Evolutionary conservation across 2,888 invertebrate genomes (phyloP), one percentile per base, ranked within the genome.

Genomic region (Plebejus anna): DNA sequence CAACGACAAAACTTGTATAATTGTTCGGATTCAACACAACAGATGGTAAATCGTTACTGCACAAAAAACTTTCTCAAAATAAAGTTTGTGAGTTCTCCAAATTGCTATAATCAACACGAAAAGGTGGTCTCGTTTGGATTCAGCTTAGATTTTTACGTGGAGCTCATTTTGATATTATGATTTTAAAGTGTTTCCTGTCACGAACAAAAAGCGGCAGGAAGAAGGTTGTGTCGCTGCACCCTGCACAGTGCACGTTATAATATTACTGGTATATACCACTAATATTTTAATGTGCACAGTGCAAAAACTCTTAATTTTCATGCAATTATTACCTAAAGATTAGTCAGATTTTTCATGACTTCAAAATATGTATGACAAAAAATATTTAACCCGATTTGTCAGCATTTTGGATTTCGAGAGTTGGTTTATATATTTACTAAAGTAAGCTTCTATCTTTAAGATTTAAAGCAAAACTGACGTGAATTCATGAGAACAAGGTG

Each of bases 191-290:
- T 71, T 75, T 76, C 71, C 57, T 72, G 76, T 76, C 76, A 76
- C 76, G 76, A 76, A 76, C 76, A 76, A 76, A 73, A 76, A 82
- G 81, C 89, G 90, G 90, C 90, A 90, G 87, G 81, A 87, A 85
- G 84, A 87, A 88, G 86, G 89, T 87, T 89, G 88, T 88, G 84
- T 89, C 77, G 77, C 38, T 77, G 78, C 78, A 79, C 80, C 80
- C 80, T 80, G 80, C 81, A 79, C 79, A 59, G 72, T 61, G 75
- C 75, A 42, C 32, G 6, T 9, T 47, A 47, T 76, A 42, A 2
- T 32, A 32, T 59, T 59, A 59, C 59, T 22, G 22, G n/a, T n/a
- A 55, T 22, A 22, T 22, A 22, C 22, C 22, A 22, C 0, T 22
- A 32, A 32, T 32, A 32, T 2, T 32, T 32, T 32, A n/a, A 22